Conservation (phyloP, 2,888 invertebrate genomes). For the Nipponacmea schrenckii region DNA sequence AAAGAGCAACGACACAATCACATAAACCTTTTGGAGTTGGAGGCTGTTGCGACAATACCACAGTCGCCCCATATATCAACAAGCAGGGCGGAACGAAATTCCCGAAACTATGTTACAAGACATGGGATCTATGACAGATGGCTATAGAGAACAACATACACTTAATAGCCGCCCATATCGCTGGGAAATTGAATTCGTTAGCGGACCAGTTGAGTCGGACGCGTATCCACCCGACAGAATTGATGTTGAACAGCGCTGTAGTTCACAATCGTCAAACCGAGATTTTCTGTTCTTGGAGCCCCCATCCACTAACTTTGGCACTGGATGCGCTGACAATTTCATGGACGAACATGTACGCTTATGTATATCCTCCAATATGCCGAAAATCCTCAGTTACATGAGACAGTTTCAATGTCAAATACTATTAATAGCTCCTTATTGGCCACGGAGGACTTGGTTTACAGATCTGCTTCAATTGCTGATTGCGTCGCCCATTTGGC, state of each 20-base stretch:
- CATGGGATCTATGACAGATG: no score
- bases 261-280: constrained; percentile 9
- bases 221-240: constrained; percentile 25
- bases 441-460: constrained; percentile 21
- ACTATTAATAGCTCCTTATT: constrained; percentile 5
- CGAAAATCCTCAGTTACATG: constrained; percentile 16
- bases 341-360: constrained; percentile 18
- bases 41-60: constrained; percentile 14
- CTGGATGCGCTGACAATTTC: constrained; percentile 20
- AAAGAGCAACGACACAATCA: not conserved
- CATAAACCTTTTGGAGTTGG: constrained; percentile 15
- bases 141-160: no score
- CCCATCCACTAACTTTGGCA: constrained; percentile 11
- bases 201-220: constrained; percentile 19
- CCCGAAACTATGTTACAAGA: not conserved
- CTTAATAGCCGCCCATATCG: no score
- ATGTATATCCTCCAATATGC: constrained; percentile 21
- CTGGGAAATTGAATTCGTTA: no score
- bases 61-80: constrained; percentile 8
- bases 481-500: constrained; percentile 22
- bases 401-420: constrained; percentile 15
- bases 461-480: constrained; percentile 21
- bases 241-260: constrained; percentile 25
- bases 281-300: constrained; percentile 17
- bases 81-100: constrained; percentile 8